Conservation (phyloP, 2,888 invertebrate genomes). For the Scaptomyza polygonia region DNA sequence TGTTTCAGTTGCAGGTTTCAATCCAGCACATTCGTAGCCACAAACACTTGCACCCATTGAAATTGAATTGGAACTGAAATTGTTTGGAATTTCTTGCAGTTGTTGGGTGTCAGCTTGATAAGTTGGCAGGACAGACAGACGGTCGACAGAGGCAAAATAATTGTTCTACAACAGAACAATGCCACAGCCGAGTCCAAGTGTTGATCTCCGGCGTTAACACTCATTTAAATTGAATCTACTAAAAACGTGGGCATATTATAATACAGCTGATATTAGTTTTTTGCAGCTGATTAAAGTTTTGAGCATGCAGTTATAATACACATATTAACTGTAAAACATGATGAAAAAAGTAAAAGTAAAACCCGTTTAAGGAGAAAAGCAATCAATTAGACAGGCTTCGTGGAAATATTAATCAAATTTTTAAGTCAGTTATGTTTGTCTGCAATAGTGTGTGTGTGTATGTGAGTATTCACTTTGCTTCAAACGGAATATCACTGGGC, state of each 20-base stretch:
- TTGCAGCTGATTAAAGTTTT: no score
- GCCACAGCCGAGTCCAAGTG: conserved; percentile 40
- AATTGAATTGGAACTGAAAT: conserved; percentile 74
- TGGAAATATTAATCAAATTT: no score
- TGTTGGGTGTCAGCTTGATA: conserved; percentile 84
- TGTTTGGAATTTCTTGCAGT: conserved; percentile 82
- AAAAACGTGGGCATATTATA: conserved; percentile 6
- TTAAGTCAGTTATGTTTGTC: no score
- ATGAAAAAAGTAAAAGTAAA: no score
- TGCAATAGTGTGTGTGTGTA: no score
- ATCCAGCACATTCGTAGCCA: conserved; percentile 26
- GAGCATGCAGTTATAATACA: no score
- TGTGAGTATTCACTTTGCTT: no score
- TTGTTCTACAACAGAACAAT: conserved; percentile 59
- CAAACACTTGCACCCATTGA: conserved; percentile 46
- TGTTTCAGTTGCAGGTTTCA: background rate
- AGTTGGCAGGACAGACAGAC: conserved; percentile 59
- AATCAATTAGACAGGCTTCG: no score
- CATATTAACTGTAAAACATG: no score
- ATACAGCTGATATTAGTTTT: conserved; percentile 10
- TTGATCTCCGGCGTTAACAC: conserved; percentile 54
- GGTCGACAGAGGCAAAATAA: conserved; percentile 26
- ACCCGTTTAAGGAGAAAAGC: no score
- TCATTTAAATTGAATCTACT: conserved; percentile 23
- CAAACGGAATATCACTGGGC: no score